phyloP scores from a whole-genome alignment of 2,797 vertebrate genomes.

The Chanos chanos region DNA sequence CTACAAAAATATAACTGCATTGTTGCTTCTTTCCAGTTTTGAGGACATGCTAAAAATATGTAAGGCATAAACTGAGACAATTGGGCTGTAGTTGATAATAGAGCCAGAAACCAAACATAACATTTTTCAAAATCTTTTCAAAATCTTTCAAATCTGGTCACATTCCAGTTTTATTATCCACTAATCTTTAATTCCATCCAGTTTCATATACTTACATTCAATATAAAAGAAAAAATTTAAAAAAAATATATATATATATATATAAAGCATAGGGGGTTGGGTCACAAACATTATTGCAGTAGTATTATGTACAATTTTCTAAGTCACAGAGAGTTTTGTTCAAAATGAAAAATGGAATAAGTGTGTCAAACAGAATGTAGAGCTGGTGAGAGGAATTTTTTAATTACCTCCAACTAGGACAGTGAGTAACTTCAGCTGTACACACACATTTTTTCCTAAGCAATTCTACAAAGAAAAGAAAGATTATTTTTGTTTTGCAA shows the following conservation, averaged over 20 bases:
- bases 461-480: constrained; percentile 5
- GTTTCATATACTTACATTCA: not conserved
- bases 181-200: not conserved
- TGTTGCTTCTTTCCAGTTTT: too few species aligned
- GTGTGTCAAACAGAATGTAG: too few species aligned
- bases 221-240: not conserved
- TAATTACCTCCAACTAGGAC: not conserved
- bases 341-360: too few species aligned
- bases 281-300: too few species aligned
- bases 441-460: too few species aligned
- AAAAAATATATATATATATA: not conserved
- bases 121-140: constrained; percentile 29
- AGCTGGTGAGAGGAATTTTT: not conserved
- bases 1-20: too few species aligned
- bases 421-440: too few species aligned
- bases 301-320: too few species aligned
- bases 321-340: too few species aligned
- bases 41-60: too few species aligned
- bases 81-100: constrained; percentile 13
- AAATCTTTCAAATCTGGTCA: constrained; percentile 30
- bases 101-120: constrained; percentile 18
- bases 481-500: constrained; percentile 15
- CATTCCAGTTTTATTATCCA: constrained; percentile 11
- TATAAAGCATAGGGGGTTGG: too few species aligned
- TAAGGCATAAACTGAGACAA: not conserved